Evolutionary conservation across 2,113 vertebrate species (phyloP), one percentile per base, ranked within the genome.

Genomic region (Pelecanus crispus): DNA sequence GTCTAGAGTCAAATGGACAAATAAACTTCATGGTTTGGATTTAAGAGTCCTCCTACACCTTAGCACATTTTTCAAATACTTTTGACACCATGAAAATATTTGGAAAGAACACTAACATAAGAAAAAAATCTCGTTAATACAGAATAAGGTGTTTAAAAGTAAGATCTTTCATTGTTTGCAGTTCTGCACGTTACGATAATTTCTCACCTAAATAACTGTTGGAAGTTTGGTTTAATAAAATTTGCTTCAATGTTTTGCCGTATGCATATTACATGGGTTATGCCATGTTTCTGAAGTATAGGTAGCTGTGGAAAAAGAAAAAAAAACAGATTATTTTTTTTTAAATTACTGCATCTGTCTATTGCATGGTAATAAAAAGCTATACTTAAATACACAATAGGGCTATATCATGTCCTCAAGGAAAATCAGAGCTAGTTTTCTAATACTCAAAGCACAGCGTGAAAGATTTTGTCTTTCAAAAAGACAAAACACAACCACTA

Each of bases 211-310:
- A 99, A 99, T 95, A 99, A 98, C 82, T 99, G 98, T 85, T 99
- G 99, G 97, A 99, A 99, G 98, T 99, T 99, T 97, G 99, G 99
- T 98, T 99, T 99, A 95, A 99, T 99, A 98, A 99, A 99, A 97
- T 99, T 99, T 97, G 99, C 99, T 98, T 99, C 99, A 65, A 99
- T 99, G 97, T 99, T 99, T 98, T 99, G 99, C 86, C 99, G 97
- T 97, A 99, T 99, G 97, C 99, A 99, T 96, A 99, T 98, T 38
- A 99, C 97, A 97, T 99, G 99, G 65, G 99, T 99, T 98, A 99
- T 98, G 87, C 99, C 99, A 95, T 99, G 98, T 98, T 98, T 99
- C 98, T 99, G 99, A 93, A 99, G 98, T 92, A 98, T 98, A 97
- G 99, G 98, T 96, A 99, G 98, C 99, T 99, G 96, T 47, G 62